A percentile compares a stretch with the other conserved stretches of the same genome.
These are phyloP conservation scores for Lathamus discolor DNA, from an alignment of 2,113 vertebrate species.

Conservation along the genomic window DNA sequence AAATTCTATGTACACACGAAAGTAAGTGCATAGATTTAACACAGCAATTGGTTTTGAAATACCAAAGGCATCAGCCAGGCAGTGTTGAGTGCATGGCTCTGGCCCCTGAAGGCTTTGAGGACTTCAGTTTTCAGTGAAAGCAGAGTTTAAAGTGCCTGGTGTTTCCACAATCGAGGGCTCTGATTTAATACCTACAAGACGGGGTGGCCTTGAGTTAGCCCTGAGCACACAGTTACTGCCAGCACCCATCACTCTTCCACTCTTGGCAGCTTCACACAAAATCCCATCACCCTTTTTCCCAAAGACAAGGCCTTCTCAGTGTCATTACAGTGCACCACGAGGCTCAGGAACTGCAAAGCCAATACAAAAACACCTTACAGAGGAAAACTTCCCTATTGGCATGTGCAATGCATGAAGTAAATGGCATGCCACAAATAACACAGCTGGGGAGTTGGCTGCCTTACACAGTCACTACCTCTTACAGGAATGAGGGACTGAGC, in stretches of 20 bases:
- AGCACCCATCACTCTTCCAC: background rate
- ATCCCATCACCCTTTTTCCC: background rate
- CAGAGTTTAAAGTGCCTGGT: background rate
- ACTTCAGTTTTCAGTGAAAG: background rate
- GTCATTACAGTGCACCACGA: background rate
- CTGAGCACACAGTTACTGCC: background rate
- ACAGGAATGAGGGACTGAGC: background rate
- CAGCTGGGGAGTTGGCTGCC: background rate
- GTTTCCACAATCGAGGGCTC: background rate
- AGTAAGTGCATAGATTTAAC: constrained; percentile 25
- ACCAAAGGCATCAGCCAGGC: background rate
- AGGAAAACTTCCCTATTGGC: background rate
- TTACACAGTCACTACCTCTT: background rate
- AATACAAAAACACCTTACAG: background rate
- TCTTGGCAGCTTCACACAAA: background rate
- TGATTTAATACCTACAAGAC: background rate
- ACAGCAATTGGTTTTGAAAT: background rate
- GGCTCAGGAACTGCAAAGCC: background rate
- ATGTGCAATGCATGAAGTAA: background rate
- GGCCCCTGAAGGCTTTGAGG: background rate
- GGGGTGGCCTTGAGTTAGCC: background rate
- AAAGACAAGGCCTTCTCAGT: background rate
- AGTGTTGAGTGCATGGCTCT: background rate
- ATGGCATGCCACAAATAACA: background rate
- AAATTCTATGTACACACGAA: background rate